phyloP scores from a whole-genome alignment of 2,797 vertebrate species.

The Schizopygopsis pylzovi region DNA sequence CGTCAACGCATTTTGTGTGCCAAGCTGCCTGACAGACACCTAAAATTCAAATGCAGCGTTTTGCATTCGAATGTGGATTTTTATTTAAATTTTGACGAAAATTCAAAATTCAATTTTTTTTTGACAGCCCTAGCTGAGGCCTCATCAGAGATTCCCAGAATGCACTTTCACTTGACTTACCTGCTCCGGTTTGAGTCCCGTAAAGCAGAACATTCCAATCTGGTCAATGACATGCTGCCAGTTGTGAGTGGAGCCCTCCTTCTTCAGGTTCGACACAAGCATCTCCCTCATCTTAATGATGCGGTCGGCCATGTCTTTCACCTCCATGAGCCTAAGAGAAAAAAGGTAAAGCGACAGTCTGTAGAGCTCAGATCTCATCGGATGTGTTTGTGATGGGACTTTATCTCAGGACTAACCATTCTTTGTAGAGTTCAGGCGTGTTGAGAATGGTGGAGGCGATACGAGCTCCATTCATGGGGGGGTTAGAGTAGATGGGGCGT shows the following conservation, averaged over 20 bases:
- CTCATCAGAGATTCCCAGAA: not conserved
- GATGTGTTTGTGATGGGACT: not conserved
- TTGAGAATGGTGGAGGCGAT: constrained; percentile 91
- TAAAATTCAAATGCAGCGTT: too few species aligned
- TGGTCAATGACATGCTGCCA: constrained; percentile 98
- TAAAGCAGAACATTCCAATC: constrained; percentile 99
- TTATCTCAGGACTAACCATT: constrained; percentile 76
- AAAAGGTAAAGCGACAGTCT: not conserved
- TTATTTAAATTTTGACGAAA: too few species aligned
- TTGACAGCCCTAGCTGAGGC: not conserved
- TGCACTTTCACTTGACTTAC: constrained; percentile 66
- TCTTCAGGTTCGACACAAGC: constrained; percentile 91
- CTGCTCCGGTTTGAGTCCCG: constrained; percentile 95
- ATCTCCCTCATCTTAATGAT: constrained; percentile 96
- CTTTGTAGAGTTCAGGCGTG: constrained; percentile 86
- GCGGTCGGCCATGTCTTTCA: constrained; percentile 93
- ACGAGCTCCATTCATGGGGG: constrained; percentile 92
- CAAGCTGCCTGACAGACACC: too few species aligned
- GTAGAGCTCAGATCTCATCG: not conserved
- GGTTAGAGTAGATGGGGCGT: constrained; percentile 97
- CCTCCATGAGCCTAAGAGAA: constrained; percentile 86
- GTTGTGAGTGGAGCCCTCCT: constrained; percentile 90
- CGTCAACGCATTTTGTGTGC: too few species aligned
- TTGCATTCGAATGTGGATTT: too few species aligned
- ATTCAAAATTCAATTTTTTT: too few species aligned